Conservation (phyloP, 2,888 invertebrate species). For the Prenolepis imparis region DNA sequence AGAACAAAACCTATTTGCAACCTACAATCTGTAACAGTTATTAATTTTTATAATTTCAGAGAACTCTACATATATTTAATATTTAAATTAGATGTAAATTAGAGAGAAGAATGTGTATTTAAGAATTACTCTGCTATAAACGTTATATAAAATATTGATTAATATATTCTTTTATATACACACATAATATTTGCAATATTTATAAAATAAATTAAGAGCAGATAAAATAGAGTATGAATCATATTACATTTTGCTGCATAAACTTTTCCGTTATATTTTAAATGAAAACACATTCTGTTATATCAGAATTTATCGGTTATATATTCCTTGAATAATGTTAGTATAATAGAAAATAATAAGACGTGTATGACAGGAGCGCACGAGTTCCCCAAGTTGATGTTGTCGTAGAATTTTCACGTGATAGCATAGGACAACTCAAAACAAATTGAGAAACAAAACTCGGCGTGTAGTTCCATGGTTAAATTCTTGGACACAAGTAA, state of each 20-base stretch:
- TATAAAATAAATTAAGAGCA: neutral
- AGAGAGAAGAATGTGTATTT: neutral
- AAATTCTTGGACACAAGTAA: constrained; percentile 37
- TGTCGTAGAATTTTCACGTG: constrained; percentile 16
- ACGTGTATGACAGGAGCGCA: neutral
- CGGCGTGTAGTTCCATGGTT: constrained; percentile 24
- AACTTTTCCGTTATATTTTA: neutral
- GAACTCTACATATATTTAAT: neutral
- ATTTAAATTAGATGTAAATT: neutral
- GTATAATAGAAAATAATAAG: neutral
- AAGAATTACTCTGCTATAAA: neutral
- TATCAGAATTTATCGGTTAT: neutral
- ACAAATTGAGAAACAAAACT: constrained; percentile 29
- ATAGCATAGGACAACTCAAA: neutral
- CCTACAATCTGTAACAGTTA: neutral
- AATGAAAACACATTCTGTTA: neutral
- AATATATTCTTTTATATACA: too few relatives aligned
- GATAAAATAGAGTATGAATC: neutral
- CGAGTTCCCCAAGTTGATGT: neutral
- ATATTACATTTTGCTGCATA: neutral
- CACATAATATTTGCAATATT: neutral
- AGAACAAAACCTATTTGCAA: constrained; percentile 9
- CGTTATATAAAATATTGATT: neutral
- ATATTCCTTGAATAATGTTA: constrained; percentile 1
- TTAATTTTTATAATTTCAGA: constrained; percentile 16